Base-by-base conservation (phyloP, 2,797 vertebrate species). In the Tokudaia tokunoshimensis region DNA sequence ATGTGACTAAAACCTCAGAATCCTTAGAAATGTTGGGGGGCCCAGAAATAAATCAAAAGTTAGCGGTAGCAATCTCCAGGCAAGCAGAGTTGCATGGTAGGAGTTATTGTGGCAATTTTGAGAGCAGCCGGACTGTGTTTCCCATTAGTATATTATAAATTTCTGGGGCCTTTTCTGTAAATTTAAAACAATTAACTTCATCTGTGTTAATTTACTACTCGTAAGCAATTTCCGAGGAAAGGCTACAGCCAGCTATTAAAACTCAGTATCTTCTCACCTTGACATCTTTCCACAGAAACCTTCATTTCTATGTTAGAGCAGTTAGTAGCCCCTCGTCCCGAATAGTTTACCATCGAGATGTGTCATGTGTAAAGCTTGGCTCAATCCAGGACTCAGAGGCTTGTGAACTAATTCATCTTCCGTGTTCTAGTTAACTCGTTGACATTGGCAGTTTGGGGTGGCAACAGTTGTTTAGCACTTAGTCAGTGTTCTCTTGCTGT, bases 21-120 rank as follows among this genome's bases (percentile, higher is more conserved):
- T 87, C 91, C 92, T 95, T 76, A 74, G 41, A 94, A 94, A 94
- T 95, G 79, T 65, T 89, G 94, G 75, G 55, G 50, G 26, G 63
- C 75, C 52, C 79, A 76, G 57, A 92, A 94, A 86, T 89, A 95
- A 96, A 96, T 97, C 93, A 92, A 61, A 93, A 31, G 74, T 93
- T 57, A 47, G 84, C 31, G 41, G 15, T 59, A 55, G 82, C 57
- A 7, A 0, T 70, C 74, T 94, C 37, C 3, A 29, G 44, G 55
- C 70, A 63, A 80, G 61, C 5, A 31, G 57, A 55, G 20, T 17
- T 55, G 2, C 20, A 4, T 1, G 67, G 67, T n/a, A 59, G 9
- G 57, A 59, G 87, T 88, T 89, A 83, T 41, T 72, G 76, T 31
- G 52, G n/a, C 67, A 80, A 63, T 41, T 67, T 55, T 89, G 61